phyloP scores from a whole-genome alignment of 2,113 vertebrate genomes.

The Emydura subglobosa region DNA sequence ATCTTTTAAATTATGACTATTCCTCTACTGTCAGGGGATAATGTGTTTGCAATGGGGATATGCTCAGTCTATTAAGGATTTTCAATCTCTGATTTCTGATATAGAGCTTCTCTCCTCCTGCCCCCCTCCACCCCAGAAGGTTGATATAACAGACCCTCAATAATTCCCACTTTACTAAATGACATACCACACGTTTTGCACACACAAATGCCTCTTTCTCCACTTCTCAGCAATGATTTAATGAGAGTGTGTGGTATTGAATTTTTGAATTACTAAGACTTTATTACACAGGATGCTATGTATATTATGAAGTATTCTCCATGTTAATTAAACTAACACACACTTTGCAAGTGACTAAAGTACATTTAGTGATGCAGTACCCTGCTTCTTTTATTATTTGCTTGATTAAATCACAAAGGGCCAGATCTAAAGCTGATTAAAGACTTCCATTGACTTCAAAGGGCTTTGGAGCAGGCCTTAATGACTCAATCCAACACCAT shows the following conservation, averaged over 20 bases:
- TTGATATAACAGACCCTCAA: background rate
- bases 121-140: background rate
- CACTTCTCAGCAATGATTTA: background rate
- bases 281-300: background rate
- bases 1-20: background rate
- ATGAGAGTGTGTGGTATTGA: background rate
- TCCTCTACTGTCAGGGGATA: background rate
- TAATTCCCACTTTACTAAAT: background rate
- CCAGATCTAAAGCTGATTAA: background rate
- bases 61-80: background rate
- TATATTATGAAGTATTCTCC: background rate
- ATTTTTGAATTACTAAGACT: background rate
- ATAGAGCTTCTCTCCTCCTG: background rate
- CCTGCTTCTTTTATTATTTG: background rate
- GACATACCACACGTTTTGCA: background rate
- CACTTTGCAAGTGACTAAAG: background rate
- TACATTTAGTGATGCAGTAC: background rate
- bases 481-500: background rate
- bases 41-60: background rate
- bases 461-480: background rate
- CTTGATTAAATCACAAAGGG: background rate
- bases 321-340: background rate
- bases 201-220: background rate
- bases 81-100: background rate
- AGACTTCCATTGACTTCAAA: background rate